A percentile compares a stretch with the other conserved stretches of the same genome.
Evolutionary conservation across 30 jellyfish, hydroid and myxozoan species (phyloP).

Genomic region (Sanderia malayensis): DNA sequence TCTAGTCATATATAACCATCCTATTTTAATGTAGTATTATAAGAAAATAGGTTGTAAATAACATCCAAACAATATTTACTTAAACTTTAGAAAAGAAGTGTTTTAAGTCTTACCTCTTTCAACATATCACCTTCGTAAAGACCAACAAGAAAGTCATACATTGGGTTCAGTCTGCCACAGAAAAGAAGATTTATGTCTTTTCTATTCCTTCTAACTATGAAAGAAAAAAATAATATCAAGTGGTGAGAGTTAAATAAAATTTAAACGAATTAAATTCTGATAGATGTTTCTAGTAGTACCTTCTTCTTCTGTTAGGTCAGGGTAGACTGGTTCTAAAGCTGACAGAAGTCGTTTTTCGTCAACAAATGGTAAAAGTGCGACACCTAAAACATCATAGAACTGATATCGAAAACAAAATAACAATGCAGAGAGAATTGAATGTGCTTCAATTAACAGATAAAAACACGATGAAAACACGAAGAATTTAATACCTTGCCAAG

Average conservation of each 20-base stretch:
- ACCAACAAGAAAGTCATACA: conserved; percentile 79
- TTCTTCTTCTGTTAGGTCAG: conserved; percentile 82
- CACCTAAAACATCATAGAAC: conserved; percentile 59
- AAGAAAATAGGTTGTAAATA: not conserved
- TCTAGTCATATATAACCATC: not conserved
- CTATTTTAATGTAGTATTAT: too few relatives aligned
- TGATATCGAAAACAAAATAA: not conserved
- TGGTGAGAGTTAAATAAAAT: too few relatives aligned
- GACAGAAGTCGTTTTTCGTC: conserved; percentile 89
- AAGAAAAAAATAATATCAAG: not conserved
- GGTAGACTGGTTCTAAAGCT: conserved; percentile 56
- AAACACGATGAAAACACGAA: too few relatives aligned
- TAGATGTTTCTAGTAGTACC: too few relatives aligned
- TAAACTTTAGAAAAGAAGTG: not conserved
- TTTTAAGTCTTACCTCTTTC: conserved; percentile 72
- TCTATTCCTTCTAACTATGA: conserved; percentile 74
- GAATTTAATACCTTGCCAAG: conserved; percentile 98
- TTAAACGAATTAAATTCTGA: too few relatives aligned
- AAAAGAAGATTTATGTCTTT: conserved; percentile 69
- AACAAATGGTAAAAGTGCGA: conserved; percentile 95
- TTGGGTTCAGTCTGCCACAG: conserved; percentile 59
- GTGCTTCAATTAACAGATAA: not conserved
- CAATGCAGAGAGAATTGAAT: not conserved
- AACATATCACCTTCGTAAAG: conserved; percentile 79
- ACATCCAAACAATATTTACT: not conserved